These are phyloP conservation scores for Sylvilagus floridanus DNA, from an alignment of 2,797 vertebrate species.

Conservation along the genomic window DNA sequence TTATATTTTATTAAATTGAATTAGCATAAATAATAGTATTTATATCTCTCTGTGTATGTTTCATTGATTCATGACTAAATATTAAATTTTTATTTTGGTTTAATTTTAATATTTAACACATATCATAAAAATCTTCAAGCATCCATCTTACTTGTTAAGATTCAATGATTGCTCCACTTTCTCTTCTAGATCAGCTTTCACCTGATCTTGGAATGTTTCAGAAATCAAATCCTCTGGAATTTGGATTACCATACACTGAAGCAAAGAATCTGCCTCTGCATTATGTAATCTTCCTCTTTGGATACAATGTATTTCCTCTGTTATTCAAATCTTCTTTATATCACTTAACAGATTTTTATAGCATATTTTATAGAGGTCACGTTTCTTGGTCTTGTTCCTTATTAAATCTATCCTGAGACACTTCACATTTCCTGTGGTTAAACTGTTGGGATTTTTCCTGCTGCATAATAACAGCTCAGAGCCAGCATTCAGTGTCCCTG, in stretches of 20 bases:
- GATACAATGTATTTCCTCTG: neutral
- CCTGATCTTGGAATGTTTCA: neutral
- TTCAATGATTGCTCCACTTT: neutral
- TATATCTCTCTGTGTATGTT: neutral
- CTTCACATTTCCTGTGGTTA: neutral
- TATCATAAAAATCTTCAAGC: neutral
- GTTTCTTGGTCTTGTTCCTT: neutral
- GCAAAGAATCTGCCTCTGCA: neutral
- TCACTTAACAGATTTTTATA: conserved; percentile 13
- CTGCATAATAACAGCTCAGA: neutral
- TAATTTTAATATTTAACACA: neutral
- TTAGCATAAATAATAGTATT: neutral
- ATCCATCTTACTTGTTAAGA: neutral
- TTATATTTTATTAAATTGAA: neutral
- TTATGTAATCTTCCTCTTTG: neutral
- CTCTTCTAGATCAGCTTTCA: neutral
- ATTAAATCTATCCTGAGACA: neutral
- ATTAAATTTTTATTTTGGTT: neutral
- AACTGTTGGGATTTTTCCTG: neutral
- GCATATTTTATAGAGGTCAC: neutral
- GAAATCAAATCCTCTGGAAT: neutral
- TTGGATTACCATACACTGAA: neutral
- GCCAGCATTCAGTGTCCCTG: neutral
- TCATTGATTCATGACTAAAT: neutral
- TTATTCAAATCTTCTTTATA: conserved; percentile 16